These are phyloP conservation scores for Andricus quercusramuli DNA, from an alignment of 2,888 invertebrate species.

Conservation along the genomic window DNA sequence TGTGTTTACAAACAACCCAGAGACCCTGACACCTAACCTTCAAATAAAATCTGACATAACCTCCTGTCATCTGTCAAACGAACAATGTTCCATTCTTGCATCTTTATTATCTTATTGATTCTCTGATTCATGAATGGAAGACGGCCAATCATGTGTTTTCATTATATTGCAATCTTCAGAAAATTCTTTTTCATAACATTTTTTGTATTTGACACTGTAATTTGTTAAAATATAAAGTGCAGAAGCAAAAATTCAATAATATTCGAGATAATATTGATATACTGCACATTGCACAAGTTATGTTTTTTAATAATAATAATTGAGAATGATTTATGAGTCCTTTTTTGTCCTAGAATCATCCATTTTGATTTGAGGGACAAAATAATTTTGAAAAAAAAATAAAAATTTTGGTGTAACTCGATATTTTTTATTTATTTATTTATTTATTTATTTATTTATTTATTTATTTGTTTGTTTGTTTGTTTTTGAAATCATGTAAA, in stretches of 20 bases:
- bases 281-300: not conserved
- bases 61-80: conserved; percentile 52
- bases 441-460: too few relatives aligned
- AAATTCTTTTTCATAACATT: not conserved
- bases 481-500: too few relatives aligned
- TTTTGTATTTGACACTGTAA: not conserved
- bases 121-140: conserved; percentile 12
- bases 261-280: not conserved
- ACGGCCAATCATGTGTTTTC: not conserved
- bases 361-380: too few relatives aligned
- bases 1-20: conserved; percentile 67
- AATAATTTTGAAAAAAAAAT: too few relatives aligned
- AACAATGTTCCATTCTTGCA: not conserved
- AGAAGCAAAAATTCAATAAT: not conserved
- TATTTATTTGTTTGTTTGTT: too few relatives aligned
- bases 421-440: too few relatives aligned
- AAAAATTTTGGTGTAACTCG: too few relatives aligned
- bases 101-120: conserved; percentile 5
- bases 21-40: conserved; percentile 60
- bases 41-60: conserved; percentile 50
- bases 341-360: too few relatives aligned
- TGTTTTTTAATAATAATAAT: not conserved
- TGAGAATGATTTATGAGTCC: not conserved
- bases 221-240: not conserved
- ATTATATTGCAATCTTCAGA: not conserved